phyloP scores from a whole-genome alignment of 2,888 invertebrate species.

The Lepeophtheirus nordmannii region DNA sequence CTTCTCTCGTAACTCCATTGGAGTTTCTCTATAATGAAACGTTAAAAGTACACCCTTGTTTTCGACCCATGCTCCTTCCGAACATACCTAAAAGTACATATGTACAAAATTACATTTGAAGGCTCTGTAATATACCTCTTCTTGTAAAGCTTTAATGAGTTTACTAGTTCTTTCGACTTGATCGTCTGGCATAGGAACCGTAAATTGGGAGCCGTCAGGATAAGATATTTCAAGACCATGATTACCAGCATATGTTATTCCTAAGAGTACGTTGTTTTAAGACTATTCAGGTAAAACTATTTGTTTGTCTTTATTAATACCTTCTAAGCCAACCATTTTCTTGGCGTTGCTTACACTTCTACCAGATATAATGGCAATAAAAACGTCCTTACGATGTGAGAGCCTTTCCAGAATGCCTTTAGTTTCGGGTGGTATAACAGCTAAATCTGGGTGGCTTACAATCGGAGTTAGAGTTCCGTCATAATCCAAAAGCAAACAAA shows the following conservation, averaged over 20 bases:
- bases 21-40: slow-evolving; percentile 36
- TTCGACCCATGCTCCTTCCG: slow-evolving; percentile 37
- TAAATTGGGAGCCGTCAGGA: slow-evolving; percentile 36
- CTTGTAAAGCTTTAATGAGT: slow-evolving; percentile 52
- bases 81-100: slow-evolving; percentile 30
- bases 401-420: slow-evolving; percentile 34
- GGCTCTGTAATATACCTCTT: slow-evolving; percentile 26
- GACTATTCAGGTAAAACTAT: slow-evolving; percentile 24
- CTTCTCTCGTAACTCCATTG: slow-evolving; percentile 30
- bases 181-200: slow-evolving; percentile 36
- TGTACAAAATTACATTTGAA: too few species aligned
- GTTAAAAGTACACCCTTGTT: slow-evolving; percentile 36
- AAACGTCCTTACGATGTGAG: slow-evolving; percentile 34
- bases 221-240: slow-evolving; percentile 37
- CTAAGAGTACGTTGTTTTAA: background rate
- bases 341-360: slow-evolving; percentile 35
- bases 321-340: slow-evolving; percentile 35
- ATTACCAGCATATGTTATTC: slow-evolving; percentile 37
- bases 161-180: slow-evolving; percentile 33
- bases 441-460: slow-evolving; percentile 36
- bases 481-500: slow-evolving; percentile 36
- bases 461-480: slow-evolving; percentile 37
- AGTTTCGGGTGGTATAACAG: slow-evolving; percentile 35
- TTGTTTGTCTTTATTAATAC: background rate
- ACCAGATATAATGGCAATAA: slow-evolving; percentile 37